phyloP scores from a whole-genome alignment of 2,888 invertebrate species.

The Sarcophaga subvicina region DNA sequence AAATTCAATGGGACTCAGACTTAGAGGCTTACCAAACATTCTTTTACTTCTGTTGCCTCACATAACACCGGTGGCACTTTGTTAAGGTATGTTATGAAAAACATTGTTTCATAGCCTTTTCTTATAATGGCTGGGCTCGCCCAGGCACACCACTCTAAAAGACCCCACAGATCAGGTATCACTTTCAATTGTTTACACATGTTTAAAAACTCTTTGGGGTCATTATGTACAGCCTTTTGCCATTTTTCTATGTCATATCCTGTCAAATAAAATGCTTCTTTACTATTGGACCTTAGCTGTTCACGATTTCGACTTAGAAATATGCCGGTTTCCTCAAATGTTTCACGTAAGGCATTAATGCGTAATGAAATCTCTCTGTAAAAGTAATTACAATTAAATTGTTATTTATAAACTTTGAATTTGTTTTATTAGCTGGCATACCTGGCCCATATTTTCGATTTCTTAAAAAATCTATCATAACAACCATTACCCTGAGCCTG shows the following conservation, averaged over 20 bases:
- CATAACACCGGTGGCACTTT: slow-evolving; percentile 82
- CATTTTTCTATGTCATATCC: slow-evolving; percentile 85
- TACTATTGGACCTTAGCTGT: slow-evolving; percentile 79
- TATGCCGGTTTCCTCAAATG: slow-evolving; percentile 94
- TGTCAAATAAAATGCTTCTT: slow-evolving; percentile 81
- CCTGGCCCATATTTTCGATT: slow-evolving; percentile 74
- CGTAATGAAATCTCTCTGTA: slow-evolving; percentile 87
- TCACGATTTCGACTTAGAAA: slow-evolving; percentile 85
- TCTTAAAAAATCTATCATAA: slow-evolving; percentile 77
- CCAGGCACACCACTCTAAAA: slow-evolving; percentile 93
- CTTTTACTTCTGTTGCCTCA: slow-evolving; percentile 83
- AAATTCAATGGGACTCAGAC: background rate
- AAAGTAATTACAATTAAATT: slow-evolving; percentile 5
- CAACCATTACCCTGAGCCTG: slow-evolving; percentile 82
- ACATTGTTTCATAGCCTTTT: slow-evolving; percentile 87
- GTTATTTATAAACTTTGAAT: no score
- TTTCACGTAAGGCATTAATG: slow-evolving; percentile 92
- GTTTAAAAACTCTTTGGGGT: slow-evolving; percentile 83
- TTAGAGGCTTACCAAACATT: slow-evolving; percentile 72
- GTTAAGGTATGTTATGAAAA: slow-evolving; percentile 86
- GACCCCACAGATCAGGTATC: slow-evolving; percentile 90
- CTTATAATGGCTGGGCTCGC: slow-evolving; percentile 84
- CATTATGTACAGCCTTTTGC: slow-evolving; percentile 83
- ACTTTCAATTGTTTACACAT: slow-evolving; percentile 87
- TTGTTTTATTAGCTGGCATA: slow-evolving; percentile 38